These are phyloP conservation scores for Pterocles burchelli DNA, from an alignment of 2,113 vertebrate species.

Conservation along the genomic window DNA sequence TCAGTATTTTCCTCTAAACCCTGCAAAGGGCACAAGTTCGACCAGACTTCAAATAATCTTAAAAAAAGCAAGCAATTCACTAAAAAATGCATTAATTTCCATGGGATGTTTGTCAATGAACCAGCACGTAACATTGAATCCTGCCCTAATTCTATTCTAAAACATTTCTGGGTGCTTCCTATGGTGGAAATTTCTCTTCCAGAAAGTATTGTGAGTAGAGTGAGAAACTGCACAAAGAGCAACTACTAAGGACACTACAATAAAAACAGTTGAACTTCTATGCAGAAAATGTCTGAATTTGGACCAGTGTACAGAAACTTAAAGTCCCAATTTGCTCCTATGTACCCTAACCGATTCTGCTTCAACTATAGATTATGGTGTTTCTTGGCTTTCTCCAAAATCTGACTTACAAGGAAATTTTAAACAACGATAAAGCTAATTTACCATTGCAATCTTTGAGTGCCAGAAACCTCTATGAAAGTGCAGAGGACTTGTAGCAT, in stretches of 20 bases:
- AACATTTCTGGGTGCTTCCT: neutral
- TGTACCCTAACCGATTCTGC: fast-evolving
- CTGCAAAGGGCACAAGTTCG: neutral
- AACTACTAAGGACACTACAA: neutral
- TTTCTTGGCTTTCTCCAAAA: neutral
- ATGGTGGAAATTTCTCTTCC: neutral
- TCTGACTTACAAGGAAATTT: neutral
- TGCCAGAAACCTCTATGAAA: neutral
- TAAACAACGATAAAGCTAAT: neutral
- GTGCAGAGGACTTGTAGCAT: neutral
- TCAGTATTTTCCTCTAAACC: neutral
- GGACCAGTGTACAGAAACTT: neutral
- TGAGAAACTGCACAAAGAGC: neutral
- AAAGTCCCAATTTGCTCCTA: neutral
- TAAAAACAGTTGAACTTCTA: neutral
- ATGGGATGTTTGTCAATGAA: neutral
- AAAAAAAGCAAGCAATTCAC: neutral
- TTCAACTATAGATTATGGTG: neutral
- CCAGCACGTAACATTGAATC: neutral
- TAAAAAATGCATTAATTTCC: neutral
- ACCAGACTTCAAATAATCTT: neutral
- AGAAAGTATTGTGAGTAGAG: neutral
- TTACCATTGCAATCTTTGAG: neutral
- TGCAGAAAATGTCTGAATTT: neutral
- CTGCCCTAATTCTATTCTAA: neutral